Conservation (phyloP, 2,797 vertebrate species). For the Takifugu ocellatus region DNA sequence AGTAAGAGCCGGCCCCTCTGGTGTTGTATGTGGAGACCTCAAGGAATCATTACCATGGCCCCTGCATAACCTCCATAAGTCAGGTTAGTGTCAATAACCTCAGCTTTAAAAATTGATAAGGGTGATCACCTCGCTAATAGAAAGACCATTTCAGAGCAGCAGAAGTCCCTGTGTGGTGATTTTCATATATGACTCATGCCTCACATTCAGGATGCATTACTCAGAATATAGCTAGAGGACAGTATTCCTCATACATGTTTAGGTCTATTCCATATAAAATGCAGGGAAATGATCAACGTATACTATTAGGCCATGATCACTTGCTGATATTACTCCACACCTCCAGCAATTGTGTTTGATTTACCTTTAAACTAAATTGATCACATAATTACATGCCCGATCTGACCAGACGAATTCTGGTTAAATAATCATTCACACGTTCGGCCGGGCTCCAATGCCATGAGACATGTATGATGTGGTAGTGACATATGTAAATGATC, state of each 20-base stretch:
- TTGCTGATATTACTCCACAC: conserved; percentile 24
- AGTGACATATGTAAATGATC: conserved; percentile 62
- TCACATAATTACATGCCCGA: conserved; percentile 27
- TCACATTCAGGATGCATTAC: conserved; percentile 37
- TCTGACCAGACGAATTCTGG: conserved; percentile 13
- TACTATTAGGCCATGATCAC: conserved; percentile 37
- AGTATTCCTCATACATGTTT: conserved; percentile 30
- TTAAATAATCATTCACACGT: conserved; percentile 28
- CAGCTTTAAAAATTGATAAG: conserved; percentile 79
- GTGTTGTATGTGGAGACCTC: conserved; percentile 46
- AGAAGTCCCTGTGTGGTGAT: conserved; percentile 45
- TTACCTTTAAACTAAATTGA: conserved; percentile 35
- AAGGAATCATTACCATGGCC: conserved; percentile 70
- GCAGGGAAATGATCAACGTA: conserved; percentile 33
- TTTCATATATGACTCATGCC: conserved; percentile 59
- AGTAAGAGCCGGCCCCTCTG: conserved; percentile 39
- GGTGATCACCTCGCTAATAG: conserved; percentile 56
- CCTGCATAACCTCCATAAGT: conserved; percentile 74
- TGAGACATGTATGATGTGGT: conserved; percentile 31
- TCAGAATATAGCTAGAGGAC: conserved; percentile 36
- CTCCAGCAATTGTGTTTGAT: conserved; percentile 27
- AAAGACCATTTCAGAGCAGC: conserved; percentile 47
- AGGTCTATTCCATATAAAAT: conserved; percentile 36
- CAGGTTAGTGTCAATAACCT: conserved; percentile 72
- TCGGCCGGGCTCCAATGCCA: conserved; percentile 7